Evolutionary conservation across 2,888 invertebrate genomes (phyloP).

Genomic region (Synergus umbraculus): DNA sequence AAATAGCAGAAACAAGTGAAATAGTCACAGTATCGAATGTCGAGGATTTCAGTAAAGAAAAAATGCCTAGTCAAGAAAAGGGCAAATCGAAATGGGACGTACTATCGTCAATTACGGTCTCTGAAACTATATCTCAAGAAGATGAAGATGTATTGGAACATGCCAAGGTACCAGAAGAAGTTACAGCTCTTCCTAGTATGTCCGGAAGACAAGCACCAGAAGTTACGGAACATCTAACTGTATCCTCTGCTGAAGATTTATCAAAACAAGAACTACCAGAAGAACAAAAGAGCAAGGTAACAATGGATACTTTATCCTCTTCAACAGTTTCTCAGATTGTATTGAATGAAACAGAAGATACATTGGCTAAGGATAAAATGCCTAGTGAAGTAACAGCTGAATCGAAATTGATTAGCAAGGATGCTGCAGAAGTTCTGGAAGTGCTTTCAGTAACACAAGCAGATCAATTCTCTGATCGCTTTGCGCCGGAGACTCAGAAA

Average conservation of each 20-base stretch:
- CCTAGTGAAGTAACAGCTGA: slow-evolving; percentile 66
- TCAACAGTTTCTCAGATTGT: slow-evolving; percentile 60
- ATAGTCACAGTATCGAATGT: slow-evolving; percentile 59
- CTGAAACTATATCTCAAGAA: slow-evolving; percentile 63
- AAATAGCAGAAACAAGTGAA: slow-evolving; percentile 67
- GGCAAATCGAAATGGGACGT: slow-evolving; percentile 65
- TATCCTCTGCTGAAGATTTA: slow-evolving; percentile 63
- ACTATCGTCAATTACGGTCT: slow-evolving; percentile 62
- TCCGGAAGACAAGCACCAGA: slow-evolving; percentile 71
- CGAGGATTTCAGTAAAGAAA: slow-evolving; percentile 63
- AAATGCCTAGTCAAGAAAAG: slow-evolving; percentile 61
- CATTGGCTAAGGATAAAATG: slow-evolving; percentile 55
- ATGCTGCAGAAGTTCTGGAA: slow-evolving; percentile 62
- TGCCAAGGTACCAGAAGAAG: slow-evolving; percentile 64
- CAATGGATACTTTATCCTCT: slow-evolving; percentile 61
- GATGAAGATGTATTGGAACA: slow-evolving; percentile 57
- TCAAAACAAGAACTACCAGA: slow-evolving; percentile 55
- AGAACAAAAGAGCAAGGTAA: slow-evolving; percentile 57
- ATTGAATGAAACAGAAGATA: slow-evolving; percentile 61
- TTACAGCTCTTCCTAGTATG: slow-evolving; percentile 72
- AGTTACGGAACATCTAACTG: slow-evolving; percentile 62
- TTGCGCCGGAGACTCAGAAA: slow-evolving; percentile 63
- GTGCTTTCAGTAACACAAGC: slow-evolving; percentile 62
- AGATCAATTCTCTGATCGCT: slow-evolving; percentile 61
- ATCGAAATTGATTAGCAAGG: slow-evolving; percentile 67